A percentile compares a stretch with the other conserved stretches of the same genome.
Evolutionary conservation across 2,797 vertebrate genomes (phyloP).

Genomic region (Margarornis squamiger): DNA sequence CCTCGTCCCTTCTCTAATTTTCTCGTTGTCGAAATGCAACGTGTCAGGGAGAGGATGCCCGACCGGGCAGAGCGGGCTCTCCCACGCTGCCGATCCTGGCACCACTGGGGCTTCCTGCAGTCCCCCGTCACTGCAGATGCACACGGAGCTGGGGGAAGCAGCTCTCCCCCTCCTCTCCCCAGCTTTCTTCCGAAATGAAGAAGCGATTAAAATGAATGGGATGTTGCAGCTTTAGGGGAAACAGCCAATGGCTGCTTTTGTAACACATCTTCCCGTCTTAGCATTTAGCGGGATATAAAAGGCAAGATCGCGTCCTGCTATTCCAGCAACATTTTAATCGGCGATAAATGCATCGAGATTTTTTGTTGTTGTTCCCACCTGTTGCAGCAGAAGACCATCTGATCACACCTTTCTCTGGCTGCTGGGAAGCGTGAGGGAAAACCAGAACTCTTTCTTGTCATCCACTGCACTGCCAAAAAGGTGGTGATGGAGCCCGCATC

Average conservation of each 20-base stretch:
- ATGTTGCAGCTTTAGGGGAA: background rate
- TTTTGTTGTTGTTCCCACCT: constrained; percentile 15
- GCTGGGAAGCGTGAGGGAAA: background rate
- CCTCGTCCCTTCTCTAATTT: background rate
- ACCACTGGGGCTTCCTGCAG: background rate
- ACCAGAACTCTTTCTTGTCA: background rate
- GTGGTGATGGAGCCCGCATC: background rate
- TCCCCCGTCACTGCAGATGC: background rate
- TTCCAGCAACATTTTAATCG: background rate
- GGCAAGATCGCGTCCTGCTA: background rate
- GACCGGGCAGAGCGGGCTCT: background rate
- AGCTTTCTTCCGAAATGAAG: background rate
- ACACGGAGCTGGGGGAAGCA: background rate
- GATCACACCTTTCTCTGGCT: background rate
- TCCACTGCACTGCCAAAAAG: background rate
- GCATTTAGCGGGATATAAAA: background rate
- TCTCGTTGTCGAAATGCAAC: background rate
- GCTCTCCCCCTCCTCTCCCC: background rate
- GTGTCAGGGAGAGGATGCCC: background rate
- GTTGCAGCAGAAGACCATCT: background rate
- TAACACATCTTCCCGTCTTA: background rate
- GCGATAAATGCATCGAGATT: background rate
- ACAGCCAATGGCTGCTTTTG: background rate
- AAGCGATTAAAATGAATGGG: background rate
- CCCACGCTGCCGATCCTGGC: background rate